phyloP scores from a whole-genome alignment of 2,888 invertebrate genomes.

The Apodemia hepburni region DNA sequence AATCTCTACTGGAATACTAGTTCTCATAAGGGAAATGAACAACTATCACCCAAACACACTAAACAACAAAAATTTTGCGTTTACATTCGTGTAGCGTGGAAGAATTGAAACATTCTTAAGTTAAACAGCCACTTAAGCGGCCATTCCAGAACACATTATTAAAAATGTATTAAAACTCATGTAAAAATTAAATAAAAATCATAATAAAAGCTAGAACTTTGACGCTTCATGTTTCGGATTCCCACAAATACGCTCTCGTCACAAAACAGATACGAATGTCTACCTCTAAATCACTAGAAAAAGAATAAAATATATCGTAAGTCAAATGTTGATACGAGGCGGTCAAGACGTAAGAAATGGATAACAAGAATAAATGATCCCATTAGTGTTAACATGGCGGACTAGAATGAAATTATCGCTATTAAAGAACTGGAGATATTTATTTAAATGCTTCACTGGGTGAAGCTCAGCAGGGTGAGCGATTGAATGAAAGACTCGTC shows the following conservation, averaged over 20 bases:
- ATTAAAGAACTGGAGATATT: slow-evolving; percentile 51
- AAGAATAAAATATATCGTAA: slow-evolving; percentile 4
- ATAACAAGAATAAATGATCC: slow-evolving; percentile 36
- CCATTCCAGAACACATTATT: too few species aligned
- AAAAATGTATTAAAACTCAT: too few species aligned
- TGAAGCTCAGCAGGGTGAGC: slow-evolving; percentile 49
- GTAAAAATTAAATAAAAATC: too few species aligned
- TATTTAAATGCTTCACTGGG: slow-evolving; percentile 48
- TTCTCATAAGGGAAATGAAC: too few species aligned
- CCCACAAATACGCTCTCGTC: not conserved
- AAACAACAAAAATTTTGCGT: too few species aligned
- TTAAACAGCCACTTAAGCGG: too few species aligned
- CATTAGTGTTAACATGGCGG: slow-evolving; percentile 44
- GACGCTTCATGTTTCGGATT: not conserved
- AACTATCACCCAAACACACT: too few species aligned
- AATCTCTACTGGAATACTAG: too few species aligned
- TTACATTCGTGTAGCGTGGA: too few species aligned
- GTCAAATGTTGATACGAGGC: slow-evolving; percentile 8
- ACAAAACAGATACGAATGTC: not conserved
- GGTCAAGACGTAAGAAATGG: slow-evolving; percentile 11
- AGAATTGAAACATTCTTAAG: too few species aligned
- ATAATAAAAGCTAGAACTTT: not conserved
- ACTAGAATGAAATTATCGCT: slow-evolving; percentile 62
- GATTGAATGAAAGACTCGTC: slow-evolving; percentile 47
- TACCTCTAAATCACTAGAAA: slow-evolving; percentile 6